Percentiles rank a stretch among this genome's conserved stretches.
Evolutionary conservation across 2,797 vertebrate species (phyloP).

Genomic region (Dromococcyx pavoninus): DNA sequence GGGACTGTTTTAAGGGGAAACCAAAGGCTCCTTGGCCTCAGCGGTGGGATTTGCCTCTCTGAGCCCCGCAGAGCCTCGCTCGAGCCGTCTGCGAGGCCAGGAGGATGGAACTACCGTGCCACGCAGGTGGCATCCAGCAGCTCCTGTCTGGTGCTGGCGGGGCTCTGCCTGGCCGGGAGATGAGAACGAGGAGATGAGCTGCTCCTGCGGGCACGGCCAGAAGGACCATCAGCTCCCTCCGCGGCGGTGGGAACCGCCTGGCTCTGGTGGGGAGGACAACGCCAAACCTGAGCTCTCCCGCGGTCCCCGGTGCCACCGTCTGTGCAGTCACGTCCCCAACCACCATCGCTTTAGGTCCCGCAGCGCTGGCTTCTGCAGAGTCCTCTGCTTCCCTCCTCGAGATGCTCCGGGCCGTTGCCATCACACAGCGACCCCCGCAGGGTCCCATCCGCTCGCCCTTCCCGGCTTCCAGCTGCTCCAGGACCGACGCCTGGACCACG

Average conservation of each 20-base stretch:
- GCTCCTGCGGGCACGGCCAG: background rate
- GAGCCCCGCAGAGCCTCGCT: background rate
- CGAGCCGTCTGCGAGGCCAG: background rate
- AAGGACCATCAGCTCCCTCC: background rate
- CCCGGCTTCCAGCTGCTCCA: background rate
- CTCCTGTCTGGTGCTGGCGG: background rate
- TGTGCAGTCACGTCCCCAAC: background rate
- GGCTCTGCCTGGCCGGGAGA: background rate
- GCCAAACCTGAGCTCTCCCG: background rate
- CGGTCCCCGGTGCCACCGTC: background rate
- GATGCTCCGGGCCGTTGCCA: background rate
- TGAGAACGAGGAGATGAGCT: background rate
- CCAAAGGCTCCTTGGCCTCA: background rate
- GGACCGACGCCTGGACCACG: background rate
- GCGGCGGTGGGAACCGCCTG: accelerated
- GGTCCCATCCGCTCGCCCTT: accelerated
- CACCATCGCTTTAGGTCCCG: background rate
- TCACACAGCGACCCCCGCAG: accelerated
- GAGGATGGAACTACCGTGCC: background rate
- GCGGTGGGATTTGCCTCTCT: background rate
- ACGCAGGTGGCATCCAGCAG: accelerated
- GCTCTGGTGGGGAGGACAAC: background rate
- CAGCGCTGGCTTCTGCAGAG: background rate
- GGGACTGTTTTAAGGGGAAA: background rate
- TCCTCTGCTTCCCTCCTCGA: background rate